Conservation (phyloP, 2,797 vertebrate genomes). For the Muraenolepis orangiensis region DNA sequence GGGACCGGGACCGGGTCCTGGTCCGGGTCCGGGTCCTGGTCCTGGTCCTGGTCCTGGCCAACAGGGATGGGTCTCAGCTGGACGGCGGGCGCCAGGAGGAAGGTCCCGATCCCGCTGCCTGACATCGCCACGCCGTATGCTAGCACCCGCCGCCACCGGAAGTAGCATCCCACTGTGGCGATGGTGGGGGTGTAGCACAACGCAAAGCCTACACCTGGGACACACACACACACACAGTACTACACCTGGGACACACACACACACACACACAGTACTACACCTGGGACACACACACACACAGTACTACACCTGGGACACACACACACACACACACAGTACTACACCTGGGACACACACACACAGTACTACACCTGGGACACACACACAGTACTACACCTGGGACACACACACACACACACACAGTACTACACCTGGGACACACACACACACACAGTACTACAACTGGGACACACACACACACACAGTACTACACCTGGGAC, state of each 20-base stretch:
- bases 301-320: too few species aligned
- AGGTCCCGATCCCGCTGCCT: constrained; percentile 92
- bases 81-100: constrained; percentile 86
- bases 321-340: too few species aligned
- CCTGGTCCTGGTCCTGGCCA: constrained; percentile 55
- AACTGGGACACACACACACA: too few species aligned
- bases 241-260: neutral
- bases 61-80: constrained; percentile 83
- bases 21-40: constrained; percentile 18
- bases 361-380: too few species aligned
- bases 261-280: too few species aligned
- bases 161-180: constrained; percentile 90
- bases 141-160: constrained; percentile 83
- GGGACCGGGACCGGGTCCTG: too few species aligned
- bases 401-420: too few species aligned
- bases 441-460: too few species aligned
- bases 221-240: neutral
- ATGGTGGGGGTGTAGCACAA: constrained; percentile 92
- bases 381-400: too few species aligned
- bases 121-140: constrained; percentile 94
- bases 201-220: constrained; percentile 87
- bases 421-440: too few species aligned
- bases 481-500: too few species aligned
- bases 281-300: neutral
- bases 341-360: too few species aligned